Evolutionary conservation across 2,113 vertebrate species (phyloP).

Genomic region (Hippopotamus amphibius): DNA sequence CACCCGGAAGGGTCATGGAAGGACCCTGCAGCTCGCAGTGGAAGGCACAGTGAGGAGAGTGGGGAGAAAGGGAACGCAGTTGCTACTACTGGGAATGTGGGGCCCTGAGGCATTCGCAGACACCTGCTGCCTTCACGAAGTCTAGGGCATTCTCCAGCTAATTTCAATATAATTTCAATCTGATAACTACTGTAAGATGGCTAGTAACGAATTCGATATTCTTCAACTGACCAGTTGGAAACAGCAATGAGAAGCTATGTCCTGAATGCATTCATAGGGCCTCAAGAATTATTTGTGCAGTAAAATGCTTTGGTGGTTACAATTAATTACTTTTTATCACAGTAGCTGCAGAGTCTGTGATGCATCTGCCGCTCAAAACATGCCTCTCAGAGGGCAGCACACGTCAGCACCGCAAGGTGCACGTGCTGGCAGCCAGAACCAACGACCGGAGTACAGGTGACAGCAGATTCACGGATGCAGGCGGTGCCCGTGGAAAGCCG

Average conservation of each 20-base stretch:
- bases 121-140: background rate
- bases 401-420: fast-evolving
- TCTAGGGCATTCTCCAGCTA: background rate
- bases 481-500: background rate
- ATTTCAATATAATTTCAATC: background rate
- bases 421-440: background rate
- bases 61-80: too few relatives aligned
- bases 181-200: background rate
- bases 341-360: background rate
- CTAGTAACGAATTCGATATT: background rate
- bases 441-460: fast-evolving
- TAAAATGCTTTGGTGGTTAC: background rate
- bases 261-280: background rate
- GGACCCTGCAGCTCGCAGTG: fast-evolving
- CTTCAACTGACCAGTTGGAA: background rate
- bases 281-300: background rate
- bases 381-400: fast-evolving
- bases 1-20: fast-evolving
- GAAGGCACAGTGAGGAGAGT: background rate
- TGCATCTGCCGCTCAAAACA: fast-evolving
- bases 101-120: fast-evolving
- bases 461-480: fast-evolving
- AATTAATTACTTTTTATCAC: background rate
- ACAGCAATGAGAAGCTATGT: background rate
- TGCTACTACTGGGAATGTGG: fast-evolving